Evolutionary conservation across 1,140 invertebrate species (phyloP), one percentile per base, ranked within the genome.

Genomic region (Samia ricini): DNA sequence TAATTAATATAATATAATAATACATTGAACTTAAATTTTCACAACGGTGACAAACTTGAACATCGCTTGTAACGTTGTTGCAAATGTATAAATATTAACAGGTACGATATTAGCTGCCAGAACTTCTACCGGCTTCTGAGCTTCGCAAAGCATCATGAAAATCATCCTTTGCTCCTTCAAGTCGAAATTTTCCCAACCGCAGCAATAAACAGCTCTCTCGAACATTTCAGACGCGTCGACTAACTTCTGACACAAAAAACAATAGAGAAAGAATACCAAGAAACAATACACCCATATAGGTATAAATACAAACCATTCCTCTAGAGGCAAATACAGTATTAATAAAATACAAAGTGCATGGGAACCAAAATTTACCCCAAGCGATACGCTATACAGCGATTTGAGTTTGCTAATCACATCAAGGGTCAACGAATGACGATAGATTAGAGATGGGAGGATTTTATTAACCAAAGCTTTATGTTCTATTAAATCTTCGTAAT

Each of bases 41-140:
- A 89, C 63, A 4, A 85, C 78, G 60, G 87, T 87, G 4, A 85
- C 69, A 76, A 89, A 87, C 54, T 83, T 88, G 51, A 73, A 89
- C 59, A 89, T 81, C 0, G 64, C 71, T 56, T 85, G 84, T 23
- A 83, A 52, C n/a, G 76, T 85, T 4, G 72, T 81, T 0, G 81
- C 85, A 59, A 90, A 90, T 0, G 83, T 88, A 19, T 77, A 72
- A 51, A 88, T 80, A 63, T 84, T 85, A 0, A 90, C 75, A n/a
- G 85, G 85, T 29, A 88, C 69, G 8, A 90, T 84, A 65, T 83
- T 74, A n/a, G 84, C 84, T 2, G 87, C 87, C 15, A 81, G 56
- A n/a, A 90, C 48, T 20, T 66, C 60, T 0, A 90, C 68, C 0
- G 76, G 79, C 36, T 76, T 77, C 49, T 88, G 87, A 3, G 87